phyloP scores from a whole-genome alignment of 2,797 vertebrate species.

The Poeciliopsis gracilis region DNA sequence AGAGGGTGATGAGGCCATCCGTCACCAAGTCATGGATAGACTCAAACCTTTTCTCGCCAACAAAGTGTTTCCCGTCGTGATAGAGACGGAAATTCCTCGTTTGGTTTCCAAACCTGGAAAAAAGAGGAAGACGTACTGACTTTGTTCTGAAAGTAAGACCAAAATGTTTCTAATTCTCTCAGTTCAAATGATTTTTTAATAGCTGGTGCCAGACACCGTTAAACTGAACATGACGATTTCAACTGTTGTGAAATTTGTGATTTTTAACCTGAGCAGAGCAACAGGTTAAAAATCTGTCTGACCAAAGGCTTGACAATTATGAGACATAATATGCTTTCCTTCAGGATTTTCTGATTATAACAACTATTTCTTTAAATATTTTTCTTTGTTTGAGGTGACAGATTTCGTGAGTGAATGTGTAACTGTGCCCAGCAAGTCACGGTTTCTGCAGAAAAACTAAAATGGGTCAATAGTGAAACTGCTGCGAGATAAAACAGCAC shows the following conservation, averaged over 20 bases:
- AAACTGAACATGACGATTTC: background rate
- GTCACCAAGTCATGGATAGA: constrained; percentile 98
- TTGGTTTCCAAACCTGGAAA: constrained; percentile 95
- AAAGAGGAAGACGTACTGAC: background rate
- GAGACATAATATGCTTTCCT: background rate
- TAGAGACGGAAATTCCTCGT: constrained; percentile 99
- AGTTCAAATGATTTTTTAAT: background rate
- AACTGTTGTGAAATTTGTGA: background rate
- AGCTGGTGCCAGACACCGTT: background rate
- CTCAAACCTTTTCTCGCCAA: constrained; percentile 98
- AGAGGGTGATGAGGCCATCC: constrained; percentile 97
- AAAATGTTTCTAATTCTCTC: background rate
- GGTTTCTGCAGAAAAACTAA: constrained; percentile 30
- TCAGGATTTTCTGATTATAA: background rate
- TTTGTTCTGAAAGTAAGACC: background rate
- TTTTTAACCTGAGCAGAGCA: background rate
- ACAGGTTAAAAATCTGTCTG: background rate
- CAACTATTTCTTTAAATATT: background rate
- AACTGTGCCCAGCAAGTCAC: background rate
- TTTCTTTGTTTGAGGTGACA: background rate
- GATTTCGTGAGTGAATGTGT: background rate
- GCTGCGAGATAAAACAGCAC: constrained; percentile 27
- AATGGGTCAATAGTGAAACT: constrained; percentile 58
- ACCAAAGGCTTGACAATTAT: background rate
- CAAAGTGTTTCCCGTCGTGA: constrained; percentile 99